Evolutionary conservation across 2,113 vertebrate species (phyloP), one percentile per base, ranked within the genome.

Genomic region (Zapornia atra): DNA sequence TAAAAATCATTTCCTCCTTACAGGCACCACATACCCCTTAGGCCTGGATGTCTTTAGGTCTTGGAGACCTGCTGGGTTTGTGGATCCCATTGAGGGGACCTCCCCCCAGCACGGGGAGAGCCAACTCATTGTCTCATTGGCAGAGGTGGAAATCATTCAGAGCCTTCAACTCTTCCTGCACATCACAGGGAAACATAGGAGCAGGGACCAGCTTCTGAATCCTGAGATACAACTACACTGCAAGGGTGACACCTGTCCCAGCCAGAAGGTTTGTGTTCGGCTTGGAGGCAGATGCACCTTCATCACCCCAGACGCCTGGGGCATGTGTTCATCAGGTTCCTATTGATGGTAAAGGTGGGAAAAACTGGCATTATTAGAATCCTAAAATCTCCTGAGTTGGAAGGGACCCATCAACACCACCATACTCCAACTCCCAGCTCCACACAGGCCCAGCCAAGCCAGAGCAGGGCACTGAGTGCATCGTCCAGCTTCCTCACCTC

Each of bases 71-170:
- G 11, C 11, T 72, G 22, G 34, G 11, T 13, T 66, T 60, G 38
- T 26, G 26, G 26, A 10, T 13, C 22, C 19, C 14, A 24, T 5
- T 0, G 3, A 82, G 40, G 40, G 12, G 6, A 6, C 5, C 12
- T 9, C 12, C 5, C n/a, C 22, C 65, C 5, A 4, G 34, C 34
- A 26, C 0, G 0, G 34, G 36, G 25, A 34, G 28, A 76, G 8
- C 31, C 82, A 31, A 10, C 54, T 29, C 20, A n/a, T n/a, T 2
- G 0, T 46, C 57, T 38, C 15, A 0, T 8, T 31, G 73, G 22
- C 44, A 42, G 7, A 20, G 11, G 11, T 28, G 36, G 12, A 36
- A 60, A 24, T 11, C 33, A 8, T 33, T 42, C 34, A 19, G 36
- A 73, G 25, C n/a, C 16, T 40, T 68, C 61, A 68, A 7, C 29